These are phyloP conservation scores for Leptobrachium ailaonicum DNA, from an alignment of 2,113 vertebrate genomes.

Conservation along the genomic window DNA sequence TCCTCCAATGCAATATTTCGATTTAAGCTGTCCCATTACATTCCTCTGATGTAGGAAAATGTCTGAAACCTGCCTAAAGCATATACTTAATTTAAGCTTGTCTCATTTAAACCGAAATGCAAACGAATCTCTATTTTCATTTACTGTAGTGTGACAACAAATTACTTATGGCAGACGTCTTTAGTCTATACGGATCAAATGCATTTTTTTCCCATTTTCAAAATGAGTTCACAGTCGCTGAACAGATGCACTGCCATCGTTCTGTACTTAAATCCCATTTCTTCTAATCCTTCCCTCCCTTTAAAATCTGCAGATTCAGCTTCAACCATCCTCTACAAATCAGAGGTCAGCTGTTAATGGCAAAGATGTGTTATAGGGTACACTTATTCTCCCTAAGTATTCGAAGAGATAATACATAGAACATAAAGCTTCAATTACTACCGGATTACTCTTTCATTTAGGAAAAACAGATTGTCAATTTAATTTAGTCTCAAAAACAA, in stretches of 20 bases:
- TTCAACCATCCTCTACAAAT: conserved; percentile 47
- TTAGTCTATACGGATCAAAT: conserved; percentile 52
- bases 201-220: conserved; percentile 46
- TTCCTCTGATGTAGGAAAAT: neutral
- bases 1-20: neutral
- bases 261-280: conserved; percentile 56
- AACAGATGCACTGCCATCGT: conserved; percentile 48
- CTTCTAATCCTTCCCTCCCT: conserved; percentile 51
- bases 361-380: conserved; percentile 47
- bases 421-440: conserved; percentile 42
- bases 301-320: conserved; percentile 57
- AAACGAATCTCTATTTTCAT: conserved; percentile 52
- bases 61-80: conserved; percentile 11
- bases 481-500: conserved; percentile 43
- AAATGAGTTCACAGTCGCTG: conserved; percentile 50
- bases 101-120: conserved; percentile 49
- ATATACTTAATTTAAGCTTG: conserved; percentile 40
- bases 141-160: conserved; percentile 14
- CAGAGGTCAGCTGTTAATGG: conserved; percentile 56
- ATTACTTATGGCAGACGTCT: conserved; percentile 47
- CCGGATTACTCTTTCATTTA: conserved; percentile 50
- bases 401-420: conserved; percentile 52
- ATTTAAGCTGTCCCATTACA: neutral
- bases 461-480: conserved; percentile 54
- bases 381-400: conserved; percentile 59